These are phyloP conservation scores for Epinotia ramella DNA, from an alignment of 2,888 invertebrate species.

Conservation along the genomic window DNA sequence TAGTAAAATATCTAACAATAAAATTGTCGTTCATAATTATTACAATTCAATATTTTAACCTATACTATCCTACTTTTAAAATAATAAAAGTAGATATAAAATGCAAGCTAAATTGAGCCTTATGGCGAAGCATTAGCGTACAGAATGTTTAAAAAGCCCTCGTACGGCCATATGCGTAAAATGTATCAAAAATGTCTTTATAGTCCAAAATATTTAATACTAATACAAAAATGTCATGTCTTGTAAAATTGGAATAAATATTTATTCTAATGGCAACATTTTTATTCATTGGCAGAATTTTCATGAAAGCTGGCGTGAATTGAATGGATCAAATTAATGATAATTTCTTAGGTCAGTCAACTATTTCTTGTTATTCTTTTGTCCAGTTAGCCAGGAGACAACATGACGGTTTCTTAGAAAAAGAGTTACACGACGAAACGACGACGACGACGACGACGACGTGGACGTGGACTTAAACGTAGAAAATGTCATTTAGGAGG, in stretches of 20 bases:
- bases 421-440: too few species aligned
- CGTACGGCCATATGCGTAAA: constrained; percentile 29
- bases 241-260: constrained; percentile 46
- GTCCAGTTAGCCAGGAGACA: too few species aligned
- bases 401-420: too few species aligned
- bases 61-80: constrained; percentile 26
- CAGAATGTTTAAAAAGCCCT: constrained; percentile 32
- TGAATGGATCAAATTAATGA: neutral
- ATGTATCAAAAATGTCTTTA: constrained; percentile 30
- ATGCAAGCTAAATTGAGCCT: constrained; percentile 29
- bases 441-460: too few species aligned
- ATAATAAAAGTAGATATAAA: constrained; percentile 24
- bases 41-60: constrained; percentile 9
- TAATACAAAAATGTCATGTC: constrained; percentile 16
- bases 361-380: too few species aligned
- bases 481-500: too few species aligned
- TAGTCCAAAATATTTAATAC: constrained; percentile 6
- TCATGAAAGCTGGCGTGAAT: neutral
- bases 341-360: too few species aligned
- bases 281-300: constrained; percentile 27
- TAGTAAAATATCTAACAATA: constrained; percentile 18
- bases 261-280: constrained; percentile 53
- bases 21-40: neutral
- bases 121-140: constrained; percentile 16
- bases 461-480: too few species aligned